These are phyloP conservation scores for Balaeniceps rex DNA, from an alignment of 2,113 vertebrate genomes.

Conservation along the genomic window DNA sequence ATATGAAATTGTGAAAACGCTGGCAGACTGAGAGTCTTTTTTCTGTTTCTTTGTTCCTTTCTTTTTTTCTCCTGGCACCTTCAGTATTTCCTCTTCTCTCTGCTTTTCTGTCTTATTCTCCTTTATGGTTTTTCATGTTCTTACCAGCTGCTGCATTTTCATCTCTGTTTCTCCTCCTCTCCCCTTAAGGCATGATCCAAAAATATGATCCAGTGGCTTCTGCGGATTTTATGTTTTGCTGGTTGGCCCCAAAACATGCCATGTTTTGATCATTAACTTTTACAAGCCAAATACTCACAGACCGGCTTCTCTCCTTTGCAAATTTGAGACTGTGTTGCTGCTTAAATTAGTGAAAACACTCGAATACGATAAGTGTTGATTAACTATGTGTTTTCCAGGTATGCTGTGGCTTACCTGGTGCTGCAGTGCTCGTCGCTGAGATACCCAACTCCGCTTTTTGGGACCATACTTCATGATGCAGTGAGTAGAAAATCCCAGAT, in stretches of 20 bases:
- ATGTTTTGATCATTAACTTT: not conserved
- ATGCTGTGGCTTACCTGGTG: not conserved
- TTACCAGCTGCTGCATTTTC: not conserved
- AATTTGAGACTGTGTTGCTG: not conserved
- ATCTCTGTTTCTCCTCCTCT: not conserved
- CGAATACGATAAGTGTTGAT: not conserved
- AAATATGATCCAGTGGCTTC: not conserved
- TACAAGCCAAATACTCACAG: not conserved
- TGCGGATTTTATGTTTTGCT: not conserved
- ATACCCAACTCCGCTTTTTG: not conserved
- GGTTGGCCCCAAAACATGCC: not conserved
- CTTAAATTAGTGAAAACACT: not conserved
- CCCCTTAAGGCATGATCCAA: slow-evolving; percentile 8
- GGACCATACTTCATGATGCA: not conserved
- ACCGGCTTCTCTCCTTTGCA: not conserved
- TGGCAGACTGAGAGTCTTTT: not conserved
- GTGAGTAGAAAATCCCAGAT: not conserved
- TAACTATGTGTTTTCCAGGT: not conserved
- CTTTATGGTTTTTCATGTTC: not conserved
- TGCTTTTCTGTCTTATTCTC: not conserved
- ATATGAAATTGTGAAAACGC: not conserved
- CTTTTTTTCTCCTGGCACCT: not conserved
- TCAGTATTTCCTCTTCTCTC: not conserved
- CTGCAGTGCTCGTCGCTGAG: accelerated
- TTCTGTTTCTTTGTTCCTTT: not conserved